phyloP scores from a whole-genome alignment of 92 coral and sea anemone species.

The Zoanthus gigantus region DNA sequence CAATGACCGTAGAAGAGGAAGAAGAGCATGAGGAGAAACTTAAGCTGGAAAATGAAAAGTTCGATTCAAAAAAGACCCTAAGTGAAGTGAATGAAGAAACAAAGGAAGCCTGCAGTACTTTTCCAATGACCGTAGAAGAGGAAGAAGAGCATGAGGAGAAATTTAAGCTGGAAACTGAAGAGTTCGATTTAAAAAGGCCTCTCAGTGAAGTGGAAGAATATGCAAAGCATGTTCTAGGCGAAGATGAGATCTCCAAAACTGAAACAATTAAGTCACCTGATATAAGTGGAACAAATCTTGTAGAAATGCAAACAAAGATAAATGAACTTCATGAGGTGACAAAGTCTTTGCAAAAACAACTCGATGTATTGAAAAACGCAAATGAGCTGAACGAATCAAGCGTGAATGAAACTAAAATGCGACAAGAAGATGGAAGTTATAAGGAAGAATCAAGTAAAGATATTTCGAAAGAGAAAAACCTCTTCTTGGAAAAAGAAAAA shows the following conservation, averaged over 20 bases:
- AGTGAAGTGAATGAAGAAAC: too few relatives aligned
- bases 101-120: too few relatives aligned
- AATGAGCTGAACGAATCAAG: background rate
- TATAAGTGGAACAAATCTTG: too few relatives aligned
- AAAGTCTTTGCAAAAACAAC: conserved; percentile 3
- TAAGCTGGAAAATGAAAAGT: conserved; percentile 47
- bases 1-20: too few relatives aligned
- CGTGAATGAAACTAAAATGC: background rate
- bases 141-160: background rate
- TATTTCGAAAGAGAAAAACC: background rate
- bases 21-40: background rate
- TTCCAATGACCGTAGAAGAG: too few relatives aligned
- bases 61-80: background rate
- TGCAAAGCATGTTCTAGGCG: background rate
- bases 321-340: too few relatives aligned
- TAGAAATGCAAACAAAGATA: too few relatives aligned
- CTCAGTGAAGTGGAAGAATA: background rate
- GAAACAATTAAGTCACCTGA: too few relatives aligned
- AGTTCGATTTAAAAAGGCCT: conserved; percentile 3
- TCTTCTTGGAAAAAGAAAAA: background rate
- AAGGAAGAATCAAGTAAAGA: background rate
- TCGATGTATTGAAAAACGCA: conserved; percentile 23
- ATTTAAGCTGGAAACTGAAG: conserved; percentile 49
- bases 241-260: background rate
- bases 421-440: background rate